These are phyloP conservation scores for Pristiophorus japonicus DNA, from an alignment of 2,113 vertebrate species.

Conservation along the genomic window DNA sequence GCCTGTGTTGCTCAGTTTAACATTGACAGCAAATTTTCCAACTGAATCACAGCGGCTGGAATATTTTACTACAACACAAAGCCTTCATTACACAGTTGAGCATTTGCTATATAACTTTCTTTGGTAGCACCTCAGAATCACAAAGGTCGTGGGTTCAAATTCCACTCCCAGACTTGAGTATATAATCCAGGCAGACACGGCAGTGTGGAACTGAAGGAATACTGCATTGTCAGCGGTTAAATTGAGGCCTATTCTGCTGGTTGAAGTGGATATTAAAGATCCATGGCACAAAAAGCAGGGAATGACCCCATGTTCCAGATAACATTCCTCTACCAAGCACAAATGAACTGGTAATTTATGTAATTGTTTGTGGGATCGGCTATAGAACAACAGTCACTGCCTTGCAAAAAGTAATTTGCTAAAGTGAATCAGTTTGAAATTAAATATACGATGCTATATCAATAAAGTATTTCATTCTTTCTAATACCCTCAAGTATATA, in stretches of 20 bases:
- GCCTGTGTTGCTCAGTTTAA: not conserved
- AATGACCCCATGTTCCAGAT: not conserved
- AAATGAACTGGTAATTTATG: not conserved
- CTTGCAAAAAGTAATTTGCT: not conserved
- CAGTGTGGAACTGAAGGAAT: not conserved
- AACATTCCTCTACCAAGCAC: not conserved
- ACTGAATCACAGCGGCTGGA: not conserved
- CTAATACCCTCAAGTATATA: not conserved
- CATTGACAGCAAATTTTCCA: not conserved
- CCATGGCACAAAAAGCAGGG: too few species aligned
- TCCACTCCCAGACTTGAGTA: not conserved
- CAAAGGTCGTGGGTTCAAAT: not conserved
- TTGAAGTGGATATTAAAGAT: not conserved
- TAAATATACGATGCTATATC: not conserved
- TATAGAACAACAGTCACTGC: too few species aligned
- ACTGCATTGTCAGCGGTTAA: not conserved
- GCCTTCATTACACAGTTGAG: not conserved
- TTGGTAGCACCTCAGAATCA: not conserved
- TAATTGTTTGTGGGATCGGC: not conserved
- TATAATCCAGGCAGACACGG: not conserved
- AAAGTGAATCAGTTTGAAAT: not conserved
- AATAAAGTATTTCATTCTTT: not conserved
- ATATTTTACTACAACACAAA: not conserved
- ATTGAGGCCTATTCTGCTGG: not conserved
- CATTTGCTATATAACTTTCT: not conserved